A percentile compares a stretch with the other conserved stretches of the same genome.
Evolutionary conservation across 1,140 invertebrate genomes (phyloP).

Genomic region (Dreissena rostriformis): DNA sequence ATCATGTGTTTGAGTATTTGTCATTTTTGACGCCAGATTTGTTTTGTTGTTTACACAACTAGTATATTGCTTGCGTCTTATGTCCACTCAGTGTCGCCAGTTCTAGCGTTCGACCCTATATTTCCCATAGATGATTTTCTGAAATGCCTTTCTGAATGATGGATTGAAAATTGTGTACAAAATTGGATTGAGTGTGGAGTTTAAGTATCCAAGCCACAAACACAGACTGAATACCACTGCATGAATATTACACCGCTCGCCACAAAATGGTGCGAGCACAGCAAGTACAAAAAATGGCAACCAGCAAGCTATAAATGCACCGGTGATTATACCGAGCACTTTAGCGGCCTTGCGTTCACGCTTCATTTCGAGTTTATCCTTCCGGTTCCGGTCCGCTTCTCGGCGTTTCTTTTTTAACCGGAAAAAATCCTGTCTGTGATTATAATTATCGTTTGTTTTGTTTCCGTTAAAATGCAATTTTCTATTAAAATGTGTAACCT

Average conservation of each 20-base stretch:
- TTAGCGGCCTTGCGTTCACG: constrained; percentile 82
- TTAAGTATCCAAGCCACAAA: constrained; percentile 81
- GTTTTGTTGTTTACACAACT: too few relatives aligned
- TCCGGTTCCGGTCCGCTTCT: constrained; percentile 70
- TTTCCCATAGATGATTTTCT: constrained; percentile 65
- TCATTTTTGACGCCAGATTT: too few relatives aligned
- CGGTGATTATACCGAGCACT: constrained; percentile 82
- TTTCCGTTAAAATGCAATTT: constrained; percentile 45
- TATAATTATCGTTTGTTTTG: constrained; percentile 62
- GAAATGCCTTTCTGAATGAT: constrained; percentile 79
- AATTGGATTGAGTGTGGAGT: constrained; percentile 80
- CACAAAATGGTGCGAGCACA: constrained; percentile 75
- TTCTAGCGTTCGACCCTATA: constrained; percentile 8
- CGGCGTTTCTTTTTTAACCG: constrained; percentile 53
- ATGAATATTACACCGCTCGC: constrained; percentile 72
- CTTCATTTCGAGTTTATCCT: constrained; percentile 81
- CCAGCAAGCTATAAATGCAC: constrained; percentile 81
- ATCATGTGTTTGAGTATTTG: too few relatives aligned
- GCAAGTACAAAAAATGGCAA: constrained; percentile 81
- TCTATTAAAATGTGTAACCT: constrained; percentile 43
- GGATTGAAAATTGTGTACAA: constrained; percentile 82
- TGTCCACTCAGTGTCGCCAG: background rate
- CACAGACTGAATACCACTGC: constrained; percentile 76
- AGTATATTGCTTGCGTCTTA: too few relatives aligned
- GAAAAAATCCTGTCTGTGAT: constrained; percentile 59